Conservation (phyloP, 1,140 invertebrate genomes). For the Lepidurus packardi region DNA sequence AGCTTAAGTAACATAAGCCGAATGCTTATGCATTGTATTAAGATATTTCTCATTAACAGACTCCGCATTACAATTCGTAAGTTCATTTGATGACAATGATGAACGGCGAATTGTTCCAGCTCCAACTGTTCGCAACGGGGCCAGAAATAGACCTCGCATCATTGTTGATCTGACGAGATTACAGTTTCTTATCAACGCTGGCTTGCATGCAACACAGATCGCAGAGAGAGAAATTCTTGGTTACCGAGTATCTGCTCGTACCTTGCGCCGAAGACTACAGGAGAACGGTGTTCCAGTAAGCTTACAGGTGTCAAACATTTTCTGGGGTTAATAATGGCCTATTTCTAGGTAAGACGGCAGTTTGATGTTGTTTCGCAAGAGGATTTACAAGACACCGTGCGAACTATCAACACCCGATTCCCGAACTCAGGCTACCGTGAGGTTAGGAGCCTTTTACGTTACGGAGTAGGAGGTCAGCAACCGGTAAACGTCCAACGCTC, state of each 20-base stretch:
- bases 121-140: neutral
- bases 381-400: neutral
- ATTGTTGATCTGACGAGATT: neutral
- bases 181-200: neutral
- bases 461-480: conserved; percentile 4
- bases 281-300: neutral
- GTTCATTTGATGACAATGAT: neutral
- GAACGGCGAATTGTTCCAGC: neutral
- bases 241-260: neutral
- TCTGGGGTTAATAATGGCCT: neutral
- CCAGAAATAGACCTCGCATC: neutral
- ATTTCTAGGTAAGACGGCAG: neutral
- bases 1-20: neutral
- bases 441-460: neutral
- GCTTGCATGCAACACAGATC: neutral
- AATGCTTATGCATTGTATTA: neutral
- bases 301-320: neutral
- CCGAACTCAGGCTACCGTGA: neutral
- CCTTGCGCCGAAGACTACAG: neutral
- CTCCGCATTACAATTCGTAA: neutral
- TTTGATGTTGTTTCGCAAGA: neutral
- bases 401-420: neutral
- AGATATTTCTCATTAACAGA: neutral
- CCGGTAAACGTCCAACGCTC: neutral
- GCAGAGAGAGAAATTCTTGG: neutral